A percentile compares a stretch with the other conserved stretches of the same genome.
Evolutionary conservation across 2,888 invertebrate genomes (phyloP).

Genomic region (Antheraea assamensis): DNA sequence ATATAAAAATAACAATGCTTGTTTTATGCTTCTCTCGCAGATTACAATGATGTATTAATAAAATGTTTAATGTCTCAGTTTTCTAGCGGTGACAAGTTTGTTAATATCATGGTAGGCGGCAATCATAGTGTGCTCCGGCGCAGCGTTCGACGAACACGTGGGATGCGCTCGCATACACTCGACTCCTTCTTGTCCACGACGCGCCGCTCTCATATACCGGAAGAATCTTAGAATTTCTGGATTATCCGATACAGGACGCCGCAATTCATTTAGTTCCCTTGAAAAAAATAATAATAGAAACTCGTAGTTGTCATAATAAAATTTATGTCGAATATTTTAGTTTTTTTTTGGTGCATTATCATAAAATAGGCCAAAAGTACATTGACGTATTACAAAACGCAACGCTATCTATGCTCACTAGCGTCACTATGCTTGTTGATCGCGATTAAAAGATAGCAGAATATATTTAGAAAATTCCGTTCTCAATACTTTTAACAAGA

Average conservation of each 20-base stretch:
- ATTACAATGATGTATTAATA: neutral
- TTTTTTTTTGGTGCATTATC: too few relatives aligned
- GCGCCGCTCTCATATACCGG: conserved; percentile 94
- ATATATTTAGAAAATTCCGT: too few relatives aligned
- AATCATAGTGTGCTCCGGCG: conserved; percentile 90
- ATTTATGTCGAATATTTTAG: too few relatives aligned
- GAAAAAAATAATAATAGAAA: conserved; percentile 28
- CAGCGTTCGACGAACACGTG: conserved; percentile 84
- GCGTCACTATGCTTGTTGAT: too few relatives aligned
- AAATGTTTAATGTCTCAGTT: conserved; percentile 54
- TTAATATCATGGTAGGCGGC: conserved; percentile 94
- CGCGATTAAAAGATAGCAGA: too few relatives aligned
- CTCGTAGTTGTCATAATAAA: neutral
- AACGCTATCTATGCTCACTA: too few relatives aligned
- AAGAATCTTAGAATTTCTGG: conserved; percentile 94
- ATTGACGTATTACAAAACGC: too few relatives aligned
- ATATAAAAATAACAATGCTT: neutral
- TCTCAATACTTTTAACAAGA: too few relatives aligned
- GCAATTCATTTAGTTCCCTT: conserved; percentile 92
- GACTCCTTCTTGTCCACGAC: conserved; percentile 90
- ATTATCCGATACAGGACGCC: conserved; percentile 92
- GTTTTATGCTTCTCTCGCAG: neutral
- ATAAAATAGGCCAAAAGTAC: too few relatives aligned
- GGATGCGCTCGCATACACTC: conserved; percentile 86
- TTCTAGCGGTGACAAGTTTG: conserved; percentile 91